phyloP scores from a whole-genome alignment of 2,797 vertebrate genomes.

The Etheostoma nigrum region DNA sequence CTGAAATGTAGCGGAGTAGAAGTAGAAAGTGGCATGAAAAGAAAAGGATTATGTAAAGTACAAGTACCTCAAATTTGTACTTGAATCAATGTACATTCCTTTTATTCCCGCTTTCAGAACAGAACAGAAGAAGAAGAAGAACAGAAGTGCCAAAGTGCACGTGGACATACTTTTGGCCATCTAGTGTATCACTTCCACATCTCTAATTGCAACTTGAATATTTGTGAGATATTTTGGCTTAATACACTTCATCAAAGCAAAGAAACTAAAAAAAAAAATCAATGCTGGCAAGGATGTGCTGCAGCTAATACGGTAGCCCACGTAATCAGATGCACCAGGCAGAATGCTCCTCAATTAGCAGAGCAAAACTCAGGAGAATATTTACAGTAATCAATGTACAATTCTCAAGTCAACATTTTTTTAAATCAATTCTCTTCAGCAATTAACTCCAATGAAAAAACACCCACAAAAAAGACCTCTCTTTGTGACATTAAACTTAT shows the following conservation, averaged over 20 bases:
- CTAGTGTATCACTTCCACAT: neutral
- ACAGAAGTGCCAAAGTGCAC: too few relatives aligned
- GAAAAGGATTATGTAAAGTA: too few relatives aligned
- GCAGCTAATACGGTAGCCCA: conserved; percentile 59
- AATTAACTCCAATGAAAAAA: conserved; percentile 73
- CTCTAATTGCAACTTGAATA: conserved; percentile 34
- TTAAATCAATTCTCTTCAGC: conserved; percentile 75
- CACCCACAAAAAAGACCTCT: conserved; percentile 71
- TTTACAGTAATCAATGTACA: conserved; percentile 79
- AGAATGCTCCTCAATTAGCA: conserved; percentile 67
- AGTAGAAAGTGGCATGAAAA: too few relatives aligned
- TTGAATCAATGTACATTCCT: too few relatives aligned
- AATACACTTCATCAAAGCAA: conserved; percentile 55
- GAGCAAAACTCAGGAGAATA: conserved; percentile 72
- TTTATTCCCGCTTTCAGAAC: neutral
- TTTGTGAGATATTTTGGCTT: conserved; percentile 41
- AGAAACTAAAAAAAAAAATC: conserved; percentile 58
- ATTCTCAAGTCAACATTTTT: conserved; percentile 72
- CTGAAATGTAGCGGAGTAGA: too few relatives aligned
- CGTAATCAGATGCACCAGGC: conserved; percentile 72
- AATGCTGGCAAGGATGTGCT: conserved; percentile 66
- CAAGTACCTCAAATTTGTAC: too few relatives aligned
- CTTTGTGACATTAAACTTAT: conserved; percentile 73
- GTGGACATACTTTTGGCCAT: neutral
- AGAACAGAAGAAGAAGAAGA: too few relatives aligned